Evolutionary conservation across 1,140 invertebrate genomes (phyloP).

Genomic region (Zaprionus africanus): DNA sequence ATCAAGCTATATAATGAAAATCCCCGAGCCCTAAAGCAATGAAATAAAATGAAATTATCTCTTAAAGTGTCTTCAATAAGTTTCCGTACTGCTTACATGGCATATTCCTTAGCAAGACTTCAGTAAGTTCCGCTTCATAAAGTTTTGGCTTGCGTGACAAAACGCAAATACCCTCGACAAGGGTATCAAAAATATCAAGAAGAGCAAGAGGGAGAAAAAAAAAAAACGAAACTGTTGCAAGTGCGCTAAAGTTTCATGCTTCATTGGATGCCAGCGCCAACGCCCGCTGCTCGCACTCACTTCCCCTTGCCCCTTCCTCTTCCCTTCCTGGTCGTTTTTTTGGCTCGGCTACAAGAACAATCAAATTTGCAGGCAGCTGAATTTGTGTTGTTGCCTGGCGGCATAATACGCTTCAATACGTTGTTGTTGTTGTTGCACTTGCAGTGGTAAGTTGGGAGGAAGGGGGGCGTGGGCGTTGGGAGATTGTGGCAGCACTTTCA

Average conservation of each 20-base stretch:
- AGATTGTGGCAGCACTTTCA: slow-evolving; percentile 65
- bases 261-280: slow-evolving; percentile 69
- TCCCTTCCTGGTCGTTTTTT: slow-evolving; percentile 41
- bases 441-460: slow-evolving; percentile 3
- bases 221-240: slow-evolving; percentile 67
- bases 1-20: not conserved
- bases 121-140: not conserved
- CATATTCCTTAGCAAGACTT: not conserved
- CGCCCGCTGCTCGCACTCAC: not conserved
- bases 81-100: not conserved
- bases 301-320: not conserved
- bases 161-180: not conserved
- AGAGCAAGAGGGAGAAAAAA: not conserved
- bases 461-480: not conserved
- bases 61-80: not conserved
- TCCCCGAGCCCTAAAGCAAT: not conserved
- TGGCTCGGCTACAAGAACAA: slow-evolving; percentile 70
- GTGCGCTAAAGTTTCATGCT: slow-evolving; percentile 81
- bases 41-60: not conserved
- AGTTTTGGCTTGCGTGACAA: slow-evolving; percentile 1
- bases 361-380: slow-evolving; percentile 76
- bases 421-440: slow-evolving; percentile 34
- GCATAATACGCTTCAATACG: slow-evolving; percentile 53
- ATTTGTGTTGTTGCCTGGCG: slow-evolving; percentile 53
- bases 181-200: slow-evolving; percentile 7